Base-by-base conservation (phyloP, 2,113 vertebrate genomes). In the Oceanodroma tethys region DNA sequence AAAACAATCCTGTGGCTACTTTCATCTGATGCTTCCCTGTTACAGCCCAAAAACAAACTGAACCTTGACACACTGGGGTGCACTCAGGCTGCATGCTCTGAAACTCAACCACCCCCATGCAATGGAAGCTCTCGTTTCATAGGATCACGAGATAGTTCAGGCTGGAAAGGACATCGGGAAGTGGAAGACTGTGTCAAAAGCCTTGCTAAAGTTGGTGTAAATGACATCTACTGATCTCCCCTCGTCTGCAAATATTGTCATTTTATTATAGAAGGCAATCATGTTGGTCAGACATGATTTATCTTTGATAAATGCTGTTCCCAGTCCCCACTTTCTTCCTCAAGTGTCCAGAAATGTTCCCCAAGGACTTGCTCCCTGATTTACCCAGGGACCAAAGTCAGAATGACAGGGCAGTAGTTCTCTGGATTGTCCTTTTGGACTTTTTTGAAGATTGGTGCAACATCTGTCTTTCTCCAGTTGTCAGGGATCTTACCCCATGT, bases 61-160 rank as follows among this genome's bases (percentile, higher is more conserved):
- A 81, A 65, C 21, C 27, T 68, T 55, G 56, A 59, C 55, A 40
- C 6, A 13, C 16, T 48, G n/a, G 23, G 15, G n/a, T 38, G 13
- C 11, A 36, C 15, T 55, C 17, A 70, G 8, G 25, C 34, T 25
- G 13, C 12, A 8, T 36, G 50, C 15, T 53, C 16, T 76, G 50
- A 53, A 76, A 52, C 4, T 32, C 1, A 1, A 29, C 32, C 15
- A 16, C 16, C 11, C 14, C 11, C 2, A 3, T 62, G 30, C 17
- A 55, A 48, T 48, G 16, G 23, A 52, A 73, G 42, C 25, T 67
- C 11, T 59, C 80, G 13, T 60, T 81, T 73, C 38, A 19, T 8
- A 45, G 53, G 9, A 5, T 73, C 29, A 66, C 23, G 40, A 52
- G 38, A 26, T 11, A 50, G 15, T 23, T 66, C 27, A 21, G 34